These are phyloP conservation scores for Gymnocypris eckloni DNA, from an alignment of 2,797 vertebrate species.

Conservation along the genomic window DNA sequence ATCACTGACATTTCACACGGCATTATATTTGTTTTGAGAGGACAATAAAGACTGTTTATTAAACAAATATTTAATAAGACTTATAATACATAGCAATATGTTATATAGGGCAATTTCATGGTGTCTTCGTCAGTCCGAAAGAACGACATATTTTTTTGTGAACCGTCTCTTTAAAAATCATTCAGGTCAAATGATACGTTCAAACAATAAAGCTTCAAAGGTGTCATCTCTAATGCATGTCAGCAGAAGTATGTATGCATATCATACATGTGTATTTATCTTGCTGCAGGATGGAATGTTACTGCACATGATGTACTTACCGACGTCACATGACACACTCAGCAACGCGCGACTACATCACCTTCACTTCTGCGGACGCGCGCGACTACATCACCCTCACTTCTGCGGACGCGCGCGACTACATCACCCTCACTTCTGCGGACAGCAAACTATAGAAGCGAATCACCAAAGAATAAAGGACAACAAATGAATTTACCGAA, in stretches of 20 bases:
- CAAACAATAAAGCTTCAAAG: no score
- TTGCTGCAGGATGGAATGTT: background rate
- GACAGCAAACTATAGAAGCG: no score
- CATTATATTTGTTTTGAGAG: background rate
- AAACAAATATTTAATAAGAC: background rate
- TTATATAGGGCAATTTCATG: background rate
- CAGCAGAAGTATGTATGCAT: background rate
- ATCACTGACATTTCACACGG: background rate
- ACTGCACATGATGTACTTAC: background rate
- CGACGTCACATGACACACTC: constrained; percentile 5
- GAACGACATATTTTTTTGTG: background rate
- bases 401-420: background rate
- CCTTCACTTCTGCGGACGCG: background rate
- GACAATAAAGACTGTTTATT: background rate
- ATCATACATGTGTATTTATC: background rate
- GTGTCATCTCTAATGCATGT: background rate
- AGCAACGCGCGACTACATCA: background rate
- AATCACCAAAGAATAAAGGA: background rate
- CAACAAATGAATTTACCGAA: accelerated
- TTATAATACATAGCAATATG: background rate
- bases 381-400: background rate
- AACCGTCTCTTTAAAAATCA: background rate
- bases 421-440: background rate
- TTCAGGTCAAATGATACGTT: background rate
- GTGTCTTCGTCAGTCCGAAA: background rate